These are phyloP conservation scores for Rhimphoctona megacephalus DNA, from an alignment of 2,888 invertebrate genomes.

Conservation along the genomic window DNA sequence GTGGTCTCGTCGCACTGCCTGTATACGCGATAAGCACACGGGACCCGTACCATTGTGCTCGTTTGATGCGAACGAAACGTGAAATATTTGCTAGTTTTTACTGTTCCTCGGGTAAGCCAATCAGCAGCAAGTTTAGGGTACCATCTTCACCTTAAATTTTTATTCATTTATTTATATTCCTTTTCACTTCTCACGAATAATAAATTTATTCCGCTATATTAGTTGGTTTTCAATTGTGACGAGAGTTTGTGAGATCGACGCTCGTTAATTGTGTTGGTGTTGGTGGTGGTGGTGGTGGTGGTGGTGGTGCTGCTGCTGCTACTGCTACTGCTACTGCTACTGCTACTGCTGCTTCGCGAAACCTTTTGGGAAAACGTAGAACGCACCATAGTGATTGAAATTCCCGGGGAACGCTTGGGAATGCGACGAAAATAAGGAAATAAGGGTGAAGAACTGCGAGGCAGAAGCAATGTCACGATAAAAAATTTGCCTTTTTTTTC, in stretches of 20 bases:
- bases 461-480: slow-evolving; percentile 22
- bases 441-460: slow-evolving; percentile 7
- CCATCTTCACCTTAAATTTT: not conserved
- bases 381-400: slow-evolving; percentile 12
- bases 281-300: slow-evolving; percentile 17
- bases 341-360: slow-evolving; percentile 20
- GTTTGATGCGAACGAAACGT: slow-evolving; percentile 35
- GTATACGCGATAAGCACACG: slow-evolving; percentile 52
- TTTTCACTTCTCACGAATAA: not conserved
- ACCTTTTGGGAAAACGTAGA: slow-evolving; percentile 13
- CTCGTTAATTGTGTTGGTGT: slow-evolving; percentile 27
- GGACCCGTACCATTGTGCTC: slow-evolving; percentile 32
- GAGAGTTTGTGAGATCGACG: slow-evolving; percentile 23
- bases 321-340: not conserved
- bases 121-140: not conserved
- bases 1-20: slow-evolving; percentile 45
- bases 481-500: slow-evolving; percentile 10
- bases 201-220: not conserved
- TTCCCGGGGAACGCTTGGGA: slow-evolving; percentile 1
- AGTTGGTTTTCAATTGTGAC: slow-evolving; percentile 25
- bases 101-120: slow-evolving; percentile 42
- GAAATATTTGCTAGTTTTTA: slow-evolving; percentile 42
- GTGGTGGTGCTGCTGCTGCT: slow-evolving; percentile 12
- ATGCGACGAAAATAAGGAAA: slow-evolving; percentile 4
- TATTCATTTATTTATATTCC: not conserved